Evolutionary conservation across 2,888 invertebrate genomes (phyloP), one percentile per base, ranked within the genome.

Genomic region (Cheilosia grossa): DNA sequence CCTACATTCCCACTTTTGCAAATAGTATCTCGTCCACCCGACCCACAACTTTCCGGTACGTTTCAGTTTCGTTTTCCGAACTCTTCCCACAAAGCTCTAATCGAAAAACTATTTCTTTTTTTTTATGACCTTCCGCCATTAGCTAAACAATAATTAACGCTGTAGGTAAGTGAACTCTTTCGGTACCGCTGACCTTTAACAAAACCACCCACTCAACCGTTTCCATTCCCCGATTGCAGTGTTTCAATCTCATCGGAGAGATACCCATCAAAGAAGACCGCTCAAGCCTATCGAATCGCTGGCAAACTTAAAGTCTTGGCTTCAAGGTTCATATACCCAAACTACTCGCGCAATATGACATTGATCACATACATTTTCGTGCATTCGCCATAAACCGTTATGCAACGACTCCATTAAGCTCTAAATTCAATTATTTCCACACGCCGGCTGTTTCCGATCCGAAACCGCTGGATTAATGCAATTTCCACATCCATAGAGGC

Each of bases 401-500:
- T 72, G 79, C 72, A 79, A 79, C 27, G 51, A 53, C 51, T 49
- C 33, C 56, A 70, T 70, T 72, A 72, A 66, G 53, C 13, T 30
- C 51, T 33, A 42, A 59, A 59, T 79, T 72, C 64, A 79, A 66
- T 72, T 79, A 58, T 72, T 33, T 6, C 58, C 54, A 6, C 13
- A 27, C 1, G 24, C 17, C 37, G 13, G 37, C 33, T 33, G 37
- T 49, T 40, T 69, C 47, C 61, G 27, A 63, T 58, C 33, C 63
- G 47, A 70, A 49, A 30, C 56, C 56, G 49, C 63, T 58, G 78
- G 72, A 72, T 64, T 42, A 72, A 70, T 64, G 56, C 78, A 64
- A 72, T 79, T 58, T 79, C 30, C 63, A 40, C 42, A 42, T 63
- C 33, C 42, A 67, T 51, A 47, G 40, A 2, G 58, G 58, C 70